Evolutionary conservation across 2,113 vertebrate genomes (phyloP).

Genomic region (Tetrax tetrax): DNA sequence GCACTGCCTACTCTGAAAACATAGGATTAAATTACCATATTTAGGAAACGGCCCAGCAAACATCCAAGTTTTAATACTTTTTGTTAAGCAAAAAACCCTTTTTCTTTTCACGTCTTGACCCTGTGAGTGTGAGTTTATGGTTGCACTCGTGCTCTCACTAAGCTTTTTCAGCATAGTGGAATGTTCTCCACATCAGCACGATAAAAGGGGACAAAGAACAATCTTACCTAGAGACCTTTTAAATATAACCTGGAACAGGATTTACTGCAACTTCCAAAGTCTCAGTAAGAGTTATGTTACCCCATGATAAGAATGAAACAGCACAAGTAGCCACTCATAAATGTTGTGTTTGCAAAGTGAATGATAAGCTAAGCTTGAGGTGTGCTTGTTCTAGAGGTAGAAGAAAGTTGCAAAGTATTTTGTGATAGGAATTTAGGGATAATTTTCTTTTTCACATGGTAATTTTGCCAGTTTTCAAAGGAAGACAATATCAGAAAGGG

Average conservation of each 20-base stretch:
- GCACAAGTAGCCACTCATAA: neutral
- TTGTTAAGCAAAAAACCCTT: neutral
- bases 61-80: neutral
- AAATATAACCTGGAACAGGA: neutral
- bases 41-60: neutral
- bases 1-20: neutral
- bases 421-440: neutral
- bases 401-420: neutral
- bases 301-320: neutral
- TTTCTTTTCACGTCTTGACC: neutral
- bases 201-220: conserved; percentile 13
- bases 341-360: neutral
- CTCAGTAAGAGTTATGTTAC: neutral
- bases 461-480: neutral
- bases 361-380: neutral
- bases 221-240: neutral
- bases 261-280: neutral
- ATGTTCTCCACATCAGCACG: neutral
- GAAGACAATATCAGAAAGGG: neutral
- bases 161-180: neutral
- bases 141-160: neutral
- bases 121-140: neutral
- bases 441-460: neutral
- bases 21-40: neutral
- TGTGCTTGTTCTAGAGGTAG: neutral